Percentiles rank a stretch among this genome's conserved stretches.
Evolutionary conservation across 2,113 vertebrate genomes (phyloP).

Genomic region (Sorex fumeus): DNA sequence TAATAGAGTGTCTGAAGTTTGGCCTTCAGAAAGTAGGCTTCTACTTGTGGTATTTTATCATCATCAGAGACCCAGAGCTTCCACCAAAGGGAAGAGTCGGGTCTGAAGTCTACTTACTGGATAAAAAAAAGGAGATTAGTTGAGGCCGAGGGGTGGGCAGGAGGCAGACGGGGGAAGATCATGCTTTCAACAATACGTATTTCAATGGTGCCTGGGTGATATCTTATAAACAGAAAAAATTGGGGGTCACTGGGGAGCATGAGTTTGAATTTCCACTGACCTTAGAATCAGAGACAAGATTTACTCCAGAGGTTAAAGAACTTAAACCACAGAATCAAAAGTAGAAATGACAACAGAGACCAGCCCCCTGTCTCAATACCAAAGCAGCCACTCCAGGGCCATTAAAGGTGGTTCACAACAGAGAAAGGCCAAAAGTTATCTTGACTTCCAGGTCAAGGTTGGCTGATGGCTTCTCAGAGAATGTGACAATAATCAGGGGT

Average conservation of each 20-base stretch:
- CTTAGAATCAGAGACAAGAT: not conserved
- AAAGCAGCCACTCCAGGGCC: constrained; percentile 1
- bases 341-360: constrained; percentile 20
- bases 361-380: not conserved
- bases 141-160: not conserved
- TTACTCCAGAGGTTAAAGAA: constrained; percentile 54
- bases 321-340: not conserved
- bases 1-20: constrained; percentile 72
- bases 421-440: not conserved
- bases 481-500: not conserved
- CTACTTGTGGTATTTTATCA: constrained; percentile 49
- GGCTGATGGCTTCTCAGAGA: constrained; percentile 37
- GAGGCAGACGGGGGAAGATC: not conserved
- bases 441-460: constrained; percentile 15
- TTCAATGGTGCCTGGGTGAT: not conserved
- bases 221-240: not conserved
- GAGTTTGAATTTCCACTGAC: not conserved
- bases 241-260: not conserved
- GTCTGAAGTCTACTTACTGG: constrained; percentile 65
- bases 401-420: constrained; percentile 18
- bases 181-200: constrained; percentile 36
- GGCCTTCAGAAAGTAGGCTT: constrained; percentile 65
- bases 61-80: constrained; percentile 40
- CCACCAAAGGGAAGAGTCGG: constrained; percentile 24
- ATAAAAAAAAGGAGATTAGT: constrained; percentile 45